Evolutionary conservation across 2,113 vertebrate species (phyloP).

Genomic region (Rissa tridactyla): DNA sequence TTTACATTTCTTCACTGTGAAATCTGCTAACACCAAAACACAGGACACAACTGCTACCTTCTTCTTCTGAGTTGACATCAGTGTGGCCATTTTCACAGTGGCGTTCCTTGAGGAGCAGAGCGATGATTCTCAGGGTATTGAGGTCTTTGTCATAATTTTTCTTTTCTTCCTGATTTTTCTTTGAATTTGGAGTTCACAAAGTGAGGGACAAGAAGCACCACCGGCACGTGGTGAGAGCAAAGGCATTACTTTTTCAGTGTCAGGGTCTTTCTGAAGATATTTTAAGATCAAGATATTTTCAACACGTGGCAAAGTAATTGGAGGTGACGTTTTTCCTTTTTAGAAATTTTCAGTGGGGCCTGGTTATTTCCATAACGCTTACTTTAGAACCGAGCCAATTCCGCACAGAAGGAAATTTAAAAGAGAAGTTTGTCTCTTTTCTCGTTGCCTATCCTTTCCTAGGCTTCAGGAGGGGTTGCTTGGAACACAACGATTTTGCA

Average conservation of each 20-base stretch:
- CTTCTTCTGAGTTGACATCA: not conserved
- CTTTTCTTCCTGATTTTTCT: not conserved
- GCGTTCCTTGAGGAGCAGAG: not conserved
- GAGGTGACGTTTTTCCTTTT: not conserved
- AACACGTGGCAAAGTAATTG: constrained; percentile 10
- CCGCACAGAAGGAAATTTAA: not conserved
- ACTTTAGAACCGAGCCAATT: not conserved
- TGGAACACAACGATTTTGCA: not conserved
- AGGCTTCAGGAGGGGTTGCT: not conserved
- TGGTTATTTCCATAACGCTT: not conserved
- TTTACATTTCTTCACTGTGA: not conserved
- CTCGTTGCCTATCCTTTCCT: not conserved
- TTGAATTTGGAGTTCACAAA: not conserved
- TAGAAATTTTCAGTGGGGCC: not conserved
- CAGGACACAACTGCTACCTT: not conserved
- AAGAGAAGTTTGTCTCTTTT: not conserved
- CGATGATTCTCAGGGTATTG: not conserved
- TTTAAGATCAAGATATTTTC: constrained; percentile 36
- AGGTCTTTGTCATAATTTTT: not conserved
- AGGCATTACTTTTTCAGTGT: not conserved
- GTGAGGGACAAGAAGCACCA: not conserved
- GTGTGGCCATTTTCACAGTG: not conserved
- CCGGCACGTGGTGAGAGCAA: not conserved
- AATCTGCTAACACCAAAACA: not conserved
- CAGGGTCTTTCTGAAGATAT: constrained; percentile 13